Percentiles rank a stretch among this genome's conserved stretches.
phyloP scores from a whole-genome alignment of 2,113 vertebrate genomes.

The Mandrillus leucophaeus region DNA sequence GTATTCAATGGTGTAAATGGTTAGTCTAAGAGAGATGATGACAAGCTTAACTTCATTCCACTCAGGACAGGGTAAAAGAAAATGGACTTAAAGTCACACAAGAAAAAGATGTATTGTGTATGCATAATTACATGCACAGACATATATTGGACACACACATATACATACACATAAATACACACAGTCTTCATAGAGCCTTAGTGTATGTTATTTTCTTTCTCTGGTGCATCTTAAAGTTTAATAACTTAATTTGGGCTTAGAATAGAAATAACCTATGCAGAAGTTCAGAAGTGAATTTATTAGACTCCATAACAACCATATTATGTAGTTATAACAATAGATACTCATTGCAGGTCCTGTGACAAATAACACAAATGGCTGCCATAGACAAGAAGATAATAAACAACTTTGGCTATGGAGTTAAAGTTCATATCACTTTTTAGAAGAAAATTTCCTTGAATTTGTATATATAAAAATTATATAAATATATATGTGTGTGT shows the following conservation, averaged over 20 bases:
- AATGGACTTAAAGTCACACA: neutral
- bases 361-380: neutral
- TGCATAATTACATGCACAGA: neutral
- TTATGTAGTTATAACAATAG: neutral
- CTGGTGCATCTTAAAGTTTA: neutral
- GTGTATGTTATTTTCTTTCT: neutral
- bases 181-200: neutral
- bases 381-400: neutral
- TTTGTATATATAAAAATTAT: neutral
- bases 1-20: neutral
- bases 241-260: conserved; percentile 7
- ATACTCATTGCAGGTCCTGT: neutral
- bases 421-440: neutral
- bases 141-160: neutral
- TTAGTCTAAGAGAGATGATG: conserved; percentile 16
- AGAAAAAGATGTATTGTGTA: neutral
- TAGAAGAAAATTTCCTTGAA: neutral
- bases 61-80: neutral
- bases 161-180: neutral
- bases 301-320: conserved; percentile 9
- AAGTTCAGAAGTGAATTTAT: conserved; percentile 32
- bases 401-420: neutral
- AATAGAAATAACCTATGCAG: neutral
- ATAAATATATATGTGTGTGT: neutral
- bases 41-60: conserved; percentile 42